A percentile compares a stretch with the other conserved stretches of the same genome.
These are phyloP conservation scores for Stegana nigrithorax DNA, from an alignment of 2,888 invertebrate species.

Conservation along the genomic window DNA sequence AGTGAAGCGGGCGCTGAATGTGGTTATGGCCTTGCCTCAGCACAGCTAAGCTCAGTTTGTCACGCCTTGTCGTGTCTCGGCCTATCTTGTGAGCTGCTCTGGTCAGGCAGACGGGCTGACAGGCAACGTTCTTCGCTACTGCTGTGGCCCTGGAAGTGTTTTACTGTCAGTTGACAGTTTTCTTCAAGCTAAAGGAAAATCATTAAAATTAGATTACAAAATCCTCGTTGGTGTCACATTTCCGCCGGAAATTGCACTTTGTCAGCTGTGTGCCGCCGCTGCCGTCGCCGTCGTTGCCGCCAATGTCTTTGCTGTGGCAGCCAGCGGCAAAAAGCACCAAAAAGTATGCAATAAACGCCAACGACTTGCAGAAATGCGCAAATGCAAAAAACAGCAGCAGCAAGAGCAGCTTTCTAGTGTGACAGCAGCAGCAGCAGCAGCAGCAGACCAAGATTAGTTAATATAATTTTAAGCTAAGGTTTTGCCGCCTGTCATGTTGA, in stretches of 20 bases:
- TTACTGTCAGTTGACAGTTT: constrained; percentile 10
- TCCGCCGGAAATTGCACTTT: constrained; percentile 59
- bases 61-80: too few relatives aligned
- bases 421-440: too few relatives aligned
- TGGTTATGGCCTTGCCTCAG: too few relatives aligned
- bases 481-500: too few relatives aligned
- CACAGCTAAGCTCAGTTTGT: too few relatives aligned
- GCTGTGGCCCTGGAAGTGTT: not conserved
- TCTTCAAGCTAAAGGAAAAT: constrained; percentile 43
- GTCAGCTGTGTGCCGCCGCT: not conserved
- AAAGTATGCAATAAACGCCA: constrained; percentile 6
- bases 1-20: too few relatives aligned
- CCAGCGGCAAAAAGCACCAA: not conserved
- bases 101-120: not conserved
- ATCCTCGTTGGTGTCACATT: constrained; percentile 57
- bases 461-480: constrained; percentile 47
- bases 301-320: too few relatives aligned
- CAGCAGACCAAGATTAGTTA: constrained; percentile 55
- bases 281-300: too few relatives aligned
- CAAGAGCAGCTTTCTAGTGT: too few relatives aligned
- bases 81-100: not conserved
- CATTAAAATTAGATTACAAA: constrained; percentile 60
- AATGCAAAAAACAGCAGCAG: too few relatives aligned
- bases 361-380: too few relatives aligned
- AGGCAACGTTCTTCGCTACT: not conserved